phyloP scores from a whole-genome alignment of 2,888 invertebrate species.

The Xestia ashworthii region DNA sequence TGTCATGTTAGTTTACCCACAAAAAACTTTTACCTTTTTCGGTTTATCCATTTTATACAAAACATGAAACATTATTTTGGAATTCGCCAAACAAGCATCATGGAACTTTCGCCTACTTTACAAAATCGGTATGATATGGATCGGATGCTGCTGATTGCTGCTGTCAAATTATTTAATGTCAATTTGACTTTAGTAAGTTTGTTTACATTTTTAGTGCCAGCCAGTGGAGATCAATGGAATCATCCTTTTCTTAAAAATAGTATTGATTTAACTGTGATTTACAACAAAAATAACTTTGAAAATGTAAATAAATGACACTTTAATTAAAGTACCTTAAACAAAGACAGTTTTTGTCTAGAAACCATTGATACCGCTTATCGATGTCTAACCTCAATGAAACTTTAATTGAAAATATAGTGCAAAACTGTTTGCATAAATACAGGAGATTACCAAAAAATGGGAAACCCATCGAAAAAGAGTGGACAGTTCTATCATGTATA shows the following conservation, averaged over 20 bases:
- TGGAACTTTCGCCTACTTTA: background rate
- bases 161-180: background rate
- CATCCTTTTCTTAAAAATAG: background rate
- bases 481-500: conserved; percentile 96
- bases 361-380: background rate
- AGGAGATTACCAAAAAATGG: conserved; percentile 93
- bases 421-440: conserved; percentile 91
- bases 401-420: conserved; percentile 89
- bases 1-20: background rate
- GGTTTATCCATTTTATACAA: background rate
- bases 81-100: background rate
- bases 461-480: conserved; percentile 94
- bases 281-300: background rate
- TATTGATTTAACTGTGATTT: background rate
- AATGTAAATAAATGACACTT: background rate
- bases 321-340: background rate
- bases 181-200: conserved; percentile 12
- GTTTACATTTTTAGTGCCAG: conserved; percentile 27
- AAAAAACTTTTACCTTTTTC: background rate
- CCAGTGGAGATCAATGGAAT: background rate
- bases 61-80: background rate
- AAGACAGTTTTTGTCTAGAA: background rate
- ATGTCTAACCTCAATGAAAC: conserved; percentile 71
- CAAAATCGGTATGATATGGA: no score
- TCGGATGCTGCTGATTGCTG: fast-evolving